Evolutionary conservation across 37 sponge, comb jelly and placozoan genomes (phyloP), one percentile per base, ranked within the genome.

Genomic region (Hormiphora californensis): DNA sequence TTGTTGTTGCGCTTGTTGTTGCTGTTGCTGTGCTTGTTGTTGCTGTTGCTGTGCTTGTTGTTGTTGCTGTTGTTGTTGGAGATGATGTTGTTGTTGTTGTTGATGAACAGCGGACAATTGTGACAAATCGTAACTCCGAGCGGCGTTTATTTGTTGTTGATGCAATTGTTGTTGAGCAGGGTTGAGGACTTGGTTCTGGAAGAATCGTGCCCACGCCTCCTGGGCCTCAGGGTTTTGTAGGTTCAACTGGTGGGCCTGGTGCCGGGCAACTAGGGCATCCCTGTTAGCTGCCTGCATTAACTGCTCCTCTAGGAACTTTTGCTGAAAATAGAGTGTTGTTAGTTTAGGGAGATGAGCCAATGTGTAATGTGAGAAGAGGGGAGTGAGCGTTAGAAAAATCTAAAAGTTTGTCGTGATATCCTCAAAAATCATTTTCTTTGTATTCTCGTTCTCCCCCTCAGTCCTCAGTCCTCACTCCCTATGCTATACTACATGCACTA

Each of bases 31-130:
- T 9, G 25, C 25, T 59, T 59, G 62, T 59, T 59, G 62, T 21
- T 59, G 62, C 62, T 59, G 62, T 59, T 59, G 62, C n/a, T 23
- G 17, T 23, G 11, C 25, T 65, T 65, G 68, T 25, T 65, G 68
- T 28, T 73, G 81, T 40, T 73, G 81, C 4, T 73, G 81, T n/a
- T 73, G 81, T 33, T 73, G 81, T 28, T 73, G 81, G 21, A 73
- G 81, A 3, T 43, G 46, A 40, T 46, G 40, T 17, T 43, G 46
- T 46, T 43, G 40, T 22, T 39, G 46, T 1, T 46, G 21, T 7
- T 43, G 46, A n/a, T 43, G 46, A 4, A 43, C 81, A 33, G 21
- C 40, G 2, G 39, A 22, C 25, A 43, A 22, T 43, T 33, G 81
- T n/a, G 81, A 30, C 27, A 46, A 43, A 15, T 28, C 25, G 81